These are phyloP conservation scores for Oreotrochilus melanogaster DNA, from an alignment of 2,113 vertebrate genomes.

Conservation along the genomic window DNA sequence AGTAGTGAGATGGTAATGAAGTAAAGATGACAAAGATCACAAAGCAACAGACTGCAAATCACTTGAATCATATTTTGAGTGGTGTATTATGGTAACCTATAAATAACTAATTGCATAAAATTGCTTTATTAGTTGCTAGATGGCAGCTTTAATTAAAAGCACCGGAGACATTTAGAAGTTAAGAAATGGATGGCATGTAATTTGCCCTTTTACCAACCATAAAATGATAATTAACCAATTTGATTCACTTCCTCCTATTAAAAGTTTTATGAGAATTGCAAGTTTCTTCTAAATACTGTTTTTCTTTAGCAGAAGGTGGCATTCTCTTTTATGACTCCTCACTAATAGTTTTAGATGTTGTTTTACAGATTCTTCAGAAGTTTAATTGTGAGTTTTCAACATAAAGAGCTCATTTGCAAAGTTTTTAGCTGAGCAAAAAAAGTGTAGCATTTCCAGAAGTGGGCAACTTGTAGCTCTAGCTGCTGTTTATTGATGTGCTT, in stretches of 20 bases:
- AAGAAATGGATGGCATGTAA: conserved; percentile 82
- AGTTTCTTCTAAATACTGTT: conserved; percentile 75
- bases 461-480: not conserved
- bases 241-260: conserved; percentile 83
- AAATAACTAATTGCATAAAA: conserved; percentile 86
- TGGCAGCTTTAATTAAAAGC: conserved; percentile 84
- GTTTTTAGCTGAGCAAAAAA: conserved; percentile 33
- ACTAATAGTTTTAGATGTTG: conserved; percentile 56
- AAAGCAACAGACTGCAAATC: conserved; percentile 76
- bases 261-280: conserved; percentile 80
- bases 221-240: conserved; percentile 84
- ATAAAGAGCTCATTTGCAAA: conserved; percentile 62
- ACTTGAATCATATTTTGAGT: conserved; percentile 80
- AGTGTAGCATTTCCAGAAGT: not conserved
- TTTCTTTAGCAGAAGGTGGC: conserved; percentile 74
- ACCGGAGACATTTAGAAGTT: conserved; percentile 81
- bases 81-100: conserved; percentile 81
- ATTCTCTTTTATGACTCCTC: conserved; percentile 68
- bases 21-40: conserved; percentile 70
- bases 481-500: not conserved
- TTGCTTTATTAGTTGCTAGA: conserved; percentile 81
- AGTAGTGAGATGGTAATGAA: conserved; percentile 9
- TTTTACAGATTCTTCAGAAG: conserved; percentile 59
- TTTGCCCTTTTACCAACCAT: conserved; percentile 83
- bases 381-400: conserved; percentile 64